Percentiles rank a stretch among this genome's conserved stretches.
Conservation (phyloP, 2,113 vertebrate genomes). For the Tricholaema leucomelas region DNA sequence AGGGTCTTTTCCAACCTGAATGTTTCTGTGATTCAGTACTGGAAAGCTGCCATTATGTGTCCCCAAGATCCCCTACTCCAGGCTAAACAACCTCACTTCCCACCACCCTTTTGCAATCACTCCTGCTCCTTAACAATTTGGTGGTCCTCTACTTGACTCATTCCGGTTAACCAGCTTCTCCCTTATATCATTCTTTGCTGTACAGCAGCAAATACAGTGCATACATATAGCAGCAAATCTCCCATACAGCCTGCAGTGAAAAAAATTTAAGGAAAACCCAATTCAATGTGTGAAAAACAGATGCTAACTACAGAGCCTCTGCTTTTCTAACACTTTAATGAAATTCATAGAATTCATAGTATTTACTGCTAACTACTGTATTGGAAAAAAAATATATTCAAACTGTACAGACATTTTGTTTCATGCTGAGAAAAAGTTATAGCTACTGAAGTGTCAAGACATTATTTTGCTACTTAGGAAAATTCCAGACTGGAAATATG, state of each 20-base stretch:
- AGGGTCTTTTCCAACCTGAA: too few species aligned
- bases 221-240: too few species aligned
- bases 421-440: not conserved
- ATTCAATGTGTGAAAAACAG: not conserved
- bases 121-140: not conserved
- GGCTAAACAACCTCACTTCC: not conserved
- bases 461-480: not conserved
- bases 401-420: not conserved
- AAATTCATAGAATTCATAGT: not conserved
- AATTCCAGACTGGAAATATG: not conserved
- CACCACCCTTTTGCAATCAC: not conserved
- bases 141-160: not conserved
- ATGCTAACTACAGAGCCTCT: not conserved
- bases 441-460: not conserved
- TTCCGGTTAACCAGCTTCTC: not conserved
- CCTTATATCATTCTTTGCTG: not conserved
- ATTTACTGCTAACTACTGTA: not conserved
- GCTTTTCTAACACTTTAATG: not conserved
- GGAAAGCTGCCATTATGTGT: not conserved
- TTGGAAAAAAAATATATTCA: not conserved
- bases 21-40: too few species aligned
- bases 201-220: too few species aligned
- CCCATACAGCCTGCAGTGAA: not conserved
- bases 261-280: not conserved
- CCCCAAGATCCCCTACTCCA: not conserved